phyloP scores from a whole-genome alignment of 2,797 vertebrate genomes.

The Rhabdophis nuchalis region DNA sequence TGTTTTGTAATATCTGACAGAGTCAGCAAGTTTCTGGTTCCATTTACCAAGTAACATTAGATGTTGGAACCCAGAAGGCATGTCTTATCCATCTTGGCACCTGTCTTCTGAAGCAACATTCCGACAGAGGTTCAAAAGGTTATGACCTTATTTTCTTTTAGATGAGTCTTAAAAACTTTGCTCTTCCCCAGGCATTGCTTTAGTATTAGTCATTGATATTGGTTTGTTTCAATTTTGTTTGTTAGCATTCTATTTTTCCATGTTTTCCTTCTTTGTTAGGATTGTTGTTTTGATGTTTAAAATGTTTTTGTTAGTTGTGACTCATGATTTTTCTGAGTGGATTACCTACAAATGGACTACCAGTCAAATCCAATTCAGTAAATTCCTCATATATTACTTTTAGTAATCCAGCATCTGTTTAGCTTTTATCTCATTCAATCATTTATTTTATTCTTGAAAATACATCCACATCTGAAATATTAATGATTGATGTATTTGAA shows the following conservation, averaged over 20 bases:
- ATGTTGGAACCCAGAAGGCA: not conserved
- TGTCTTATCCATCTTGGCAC: not conserved
- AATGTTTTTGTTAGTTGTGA: not conserved
- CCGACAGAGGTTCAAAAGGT: not conserved
- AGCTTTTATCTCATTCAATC: not conserved
- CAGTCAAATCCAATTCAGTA: not conserved
- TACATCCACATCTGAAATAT: not conserved
- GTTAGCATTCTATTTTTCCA: not conserved
- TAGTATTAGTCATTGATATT: not conserved
- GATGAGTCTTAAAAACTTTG: not conserved
- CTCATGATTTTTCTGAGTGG: not conserved
- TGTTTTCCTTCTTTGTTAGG: not conserved
- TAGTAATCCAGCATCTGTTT: not conserved
- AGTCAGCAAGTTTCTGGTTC: not conserved
- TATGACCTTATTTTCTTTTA: not conserved
- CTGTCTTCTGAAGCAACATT: not conserved
- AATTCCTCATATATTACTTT: not conserved
- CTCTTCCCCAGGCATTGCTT: not conserved
- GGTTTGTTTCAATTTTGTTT: not conserved
- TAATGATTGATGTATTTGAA: not conserved
- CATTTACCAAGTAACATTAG: not conserved
- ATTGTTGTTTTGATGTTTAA: not conserved
- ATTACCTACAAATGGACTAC: not conserved
- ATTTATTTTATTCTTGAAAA: not conserved
- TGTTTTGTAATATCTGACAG: not conserved